These are phyloP conservation scores for Penelope pileata DNA, from an alignment of 2,113 vertebrate species.

Conservation along the genomic window DNA sequence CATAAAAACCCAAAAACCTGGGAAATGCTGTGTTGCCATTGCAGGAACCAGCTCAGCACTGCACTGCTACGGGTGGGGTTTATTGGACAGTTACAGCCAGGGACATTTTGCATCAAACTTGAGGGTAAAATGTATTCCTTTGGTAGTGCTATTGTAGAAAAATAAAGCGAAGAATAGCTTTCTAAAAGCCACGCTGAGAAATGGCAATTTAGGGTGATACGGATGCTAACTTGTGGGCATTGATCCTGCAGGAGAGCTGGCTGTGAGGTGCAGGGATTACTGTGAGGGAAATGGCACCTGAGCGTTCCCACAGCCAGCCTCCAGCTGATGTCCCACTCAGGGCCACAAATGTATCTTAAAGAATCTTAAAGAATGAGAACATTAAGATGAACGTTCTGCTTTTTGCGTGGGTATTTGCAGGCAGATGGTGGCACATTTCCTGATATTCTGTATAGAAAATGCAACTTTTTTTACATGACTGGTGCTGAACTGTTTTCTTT, in stretches of 20 bases:
- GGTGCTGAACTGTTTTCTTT: not conserved
- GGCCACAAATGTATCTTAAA: not conserved
- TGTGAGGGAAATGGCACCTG: not conserved
- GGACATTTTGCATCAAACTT: not conserved
- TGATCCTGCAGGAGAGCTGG: not conserved
- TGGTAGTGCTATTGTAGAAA: not conserved
- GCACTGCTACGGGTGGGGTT: not conserved
- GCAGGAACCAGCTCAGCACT: not conserved
- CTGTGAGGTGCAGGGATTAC: not conserved
- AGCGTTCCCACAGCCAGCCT: not conserved
- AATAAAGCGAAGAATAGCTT: not conserved
- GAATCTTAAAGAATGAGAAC: not conserved
- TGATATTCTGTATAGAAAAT: not conserved
- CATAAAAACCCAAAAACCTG: not conserved
- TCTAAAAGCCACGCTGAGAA: not conserved
- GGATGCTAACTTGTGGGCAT: fast-evolving
- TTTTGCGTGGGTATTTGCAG: not conserved
- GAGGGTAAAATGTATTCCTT: not conserved
- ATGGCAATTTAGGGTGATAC: no score
- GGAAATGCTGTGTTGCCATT: not conserved
- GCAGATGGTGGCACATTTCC: not conserved
- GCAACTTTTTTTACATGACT: not conserved
- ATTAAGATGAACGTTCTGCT: not conserved
- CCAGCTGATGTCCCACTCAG: not conserved
- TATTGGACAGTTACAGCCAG: not conserved